phyloP scores from a whole-genome alignment of 2,797 vertebrate species.

The Steatocranus sp. region DNA sequence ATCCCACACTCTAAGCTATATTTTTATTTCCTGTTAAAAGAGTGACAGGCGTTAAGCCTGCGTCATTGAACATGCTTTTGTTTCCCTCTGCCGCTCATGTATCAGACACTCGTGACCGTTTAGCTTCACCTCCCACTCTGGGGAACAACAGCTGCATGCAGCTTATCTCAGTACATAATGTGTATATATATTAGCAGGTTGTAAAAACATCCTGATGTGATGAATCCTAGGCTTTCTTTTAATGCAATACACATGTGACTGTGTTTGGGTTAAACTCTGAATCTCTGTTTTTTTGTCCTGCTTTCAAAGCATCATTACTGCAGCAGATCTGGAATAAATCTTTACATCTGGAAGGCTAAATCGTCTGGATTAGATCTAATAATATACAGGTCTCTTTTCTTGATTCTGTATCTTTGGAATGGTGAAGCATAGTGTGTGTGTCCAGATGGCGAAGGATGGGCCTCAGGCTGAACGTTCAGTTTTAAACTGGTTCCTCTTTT shows the following conservation, averaged over 20 bases:
- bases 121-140: neutral
- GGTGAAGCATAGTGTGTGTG: neutral
- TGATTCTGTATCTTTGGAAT: neutral
- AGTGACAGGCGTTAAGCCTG: constrained; percentile 23
- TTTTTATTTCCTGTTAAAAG: neutral
- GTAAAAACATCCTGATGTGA: neutral
- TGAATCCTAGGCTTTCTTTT: neutral
- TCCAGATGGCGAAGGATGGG: constrained; percentile 1
- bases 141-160: constrained; percentile 37
- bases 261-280: neutral
- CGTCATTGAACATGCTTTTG: constrained; percentile 16
- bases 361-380: neutral
- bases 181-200: neutral
- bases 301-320: neutral
- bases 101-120: constrained; percentile 6
- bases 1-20: neutral
- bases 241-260: neutral
- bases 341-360: neutral
- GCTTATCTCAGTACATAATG: neutral
- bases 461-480: constrained; percentile 6
- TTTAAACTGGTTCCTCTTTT: constrained; percentile 55
- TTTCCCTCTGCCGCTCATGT: constrained; percentile 17
- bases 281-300: neutral
- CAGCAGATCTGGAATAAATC: neutral
- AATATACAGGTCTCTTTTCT: neutral